Conservation (phyloP, 2,888 invertebrate species). For the Xestia c-nigrum region DNA sequence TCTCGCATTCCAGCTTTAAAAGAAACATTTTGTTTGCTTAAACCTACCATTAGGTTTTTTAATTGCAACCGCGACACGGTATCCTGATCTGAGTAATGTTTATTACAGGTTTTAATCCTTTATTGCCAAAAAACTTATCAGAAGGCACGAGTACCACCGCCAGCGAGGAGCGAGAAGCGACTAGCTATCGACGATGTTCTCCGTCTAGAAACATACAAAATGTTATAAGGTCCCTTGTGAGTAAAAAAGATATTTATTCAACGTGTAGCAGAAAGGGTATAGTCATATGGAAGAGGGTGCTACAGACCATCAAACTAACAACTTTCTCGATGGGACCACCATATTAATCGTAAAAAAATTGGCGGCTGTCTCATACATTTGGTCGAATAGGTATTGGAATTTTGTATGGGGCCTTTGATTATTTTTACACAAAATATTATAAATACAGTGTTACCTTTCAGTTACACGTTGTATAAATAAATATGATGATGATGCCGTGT, state of each 20-base stretch:
- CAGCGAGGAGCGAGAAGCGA: neutral
- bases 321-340: too few relatives aligned
- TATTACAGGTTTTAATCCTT: constrained; percentile 36
- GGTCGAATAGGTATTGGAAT: too few relatives aligned
- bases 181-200: neutral
- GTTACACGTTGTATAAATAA: neutral
- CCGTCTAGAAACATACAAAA: neutral
- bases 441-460: too few relatives aligned
- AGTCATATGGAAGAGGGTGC: too few relatives aligned
- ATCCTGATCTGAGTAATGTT: constrained; percentile 27
- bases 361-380: too few relatives aligned
- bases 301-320: too few relatives aligned
- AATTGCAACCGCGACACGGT: constrained; percentile 14
- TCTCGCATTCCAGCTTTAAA: neutral
- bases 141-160: neutral
- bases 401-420: too few relatives aligned
- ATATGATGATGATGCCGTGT: neutral
- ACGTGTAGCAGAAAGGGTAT: too few relatives aligned
- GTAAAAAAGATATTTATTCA: neutral
- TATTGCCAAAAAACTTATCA: constrained; percentile 24
- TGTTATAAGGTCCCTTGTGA: neutral
- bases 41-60: constrained; percentile 14
- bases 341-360: too few relatives aligned
- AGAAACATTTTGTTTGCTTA: constrained; percentile 1
- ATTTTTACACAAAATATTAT: too few relatives aligned